These are phyloP conservation scores for Gymnorhina tibicen DNA, from an alignment of 2,113 vertebrate species.

Conservation along the genomic window DNA sequence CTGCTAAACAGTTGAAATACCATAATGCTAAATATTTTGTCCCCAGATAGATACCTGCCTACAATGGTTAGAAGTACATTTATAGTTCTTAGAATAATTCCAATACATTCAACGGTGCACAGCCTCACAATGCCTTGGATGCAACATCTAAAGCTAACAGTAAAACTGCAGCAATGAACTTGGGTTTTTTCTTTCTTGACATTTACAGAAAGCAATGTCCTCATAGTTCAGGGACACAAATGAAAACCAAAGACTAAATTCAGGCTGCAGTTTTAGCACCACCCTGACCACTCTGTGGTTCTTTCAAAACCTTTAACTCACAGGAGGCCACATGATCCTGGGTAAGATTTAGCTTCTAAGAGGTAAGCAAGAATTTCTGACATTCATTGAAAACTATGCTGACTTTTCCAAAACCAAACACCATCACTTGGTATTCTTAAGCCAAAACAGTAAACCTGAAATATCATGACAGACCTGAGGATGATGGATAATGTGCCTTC, in stretches of 20 bases:
- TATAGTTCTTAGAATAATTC: not conserved
- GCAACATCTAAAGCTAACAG: not conserved
- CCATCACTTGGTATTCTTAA: not conserved
- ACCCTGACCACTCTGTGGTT: not conserved
- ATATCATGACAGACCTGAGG: not conserved
- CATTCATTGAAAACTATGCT: conserved; percentile 18
- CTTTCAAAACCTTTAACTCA: conserved; percentile 21
- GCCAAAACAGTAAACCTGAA: not conserved
- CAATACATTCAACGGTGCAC: not conserved
- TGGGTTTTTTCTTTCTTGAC: not conserved
- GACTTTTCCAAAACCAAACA: conserved; percentile 27
- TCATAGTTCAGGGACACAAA: conserved; percentile 2
- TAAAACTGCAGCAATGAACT: not conserved
- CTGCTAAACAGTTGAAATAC: not conserved
- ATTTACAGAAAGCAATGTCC: not conserved
- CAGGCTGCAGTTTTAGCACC: not conserved
- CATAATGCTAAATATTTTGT: not conserved
- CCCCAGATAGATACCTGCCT: not conserved
- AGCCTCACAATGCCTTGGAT: not conserved
- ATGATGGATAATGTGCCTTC: not conserved
- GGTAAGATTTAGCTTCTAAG: not conserved
- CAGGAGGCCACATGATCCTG: not conserved
- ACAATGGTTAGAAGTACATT: not conserved
- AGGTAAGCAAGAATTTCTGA: conserved; percentile 20
- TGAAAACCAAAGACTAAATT: not conserved